phyloP scores from a whole-genome alignment of 2,888 invertebrate species.

The Epirrhoe tristata region DNA sequence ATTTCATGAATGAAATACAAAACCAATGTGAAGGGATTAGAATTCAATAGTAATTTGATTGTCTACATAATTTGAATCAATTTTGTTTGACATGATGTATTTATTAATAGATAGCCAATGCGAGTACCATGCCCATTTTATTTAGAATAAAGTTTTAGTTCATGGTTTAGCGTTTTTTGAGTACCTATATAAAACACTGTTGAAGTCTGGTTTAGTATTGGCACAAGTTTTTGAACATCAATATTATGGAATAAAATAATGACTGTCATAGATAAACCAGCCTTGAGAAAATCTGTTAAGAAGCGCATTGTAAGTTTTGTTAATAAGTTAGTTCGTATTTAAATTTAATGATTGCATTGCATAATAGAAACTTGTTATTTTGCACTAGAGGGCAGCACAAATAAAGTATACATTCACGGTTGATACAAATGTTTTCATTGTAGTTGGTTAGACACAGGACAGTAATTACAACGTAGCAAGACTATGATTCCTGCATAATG shows the following conservation, averaged over 20 bases:
- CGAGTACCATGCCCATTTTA: constrained; percentile 24
- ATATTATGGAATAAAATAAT: neutral
- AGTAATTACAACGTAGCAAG: constrained; percentile 40
- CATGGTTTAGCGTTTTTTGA: constrained; percentile 11
- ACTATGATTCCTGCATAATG: constrained; percentile 9
- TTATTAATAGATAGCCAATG: constrained; percentile 5
- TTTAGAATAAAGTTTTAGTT: constrained; percentile 13
- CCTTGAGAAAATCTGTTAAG: neutral
- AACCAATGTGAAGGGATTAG: neutral
- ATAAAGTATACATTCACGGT: constrained; percentile 38
- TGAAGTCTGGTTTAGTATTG: neutral
- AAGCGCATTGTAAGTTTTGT: constrained; percentile 34
- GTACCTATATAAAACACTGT: neutral
- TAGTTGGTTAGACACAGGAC: constrained; percentile 30
- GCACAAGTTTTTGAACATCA: neutral
- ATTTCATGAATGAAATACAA: neutral
- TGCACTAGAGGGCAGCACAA: constrained; percentile 43
- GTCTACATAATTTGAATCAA: too few relatives aligned
- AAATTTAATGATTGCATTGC: constrained; percentile 29
- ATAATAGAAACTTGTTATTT: constrained; percentile 23
- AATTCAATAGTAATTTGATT: neutral
- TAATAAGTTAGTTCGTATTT: constrained; percentile 34
- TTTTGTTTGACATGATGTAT: neutral
- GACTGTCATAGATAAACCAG: constrained; percentile 1
- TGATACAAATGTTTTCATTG: constrained; percentile 39